phyloP scores from a whole-genome alignment of 2,797 vertebrate genomes.

The Dromococcyx pavoninus region DNA sequence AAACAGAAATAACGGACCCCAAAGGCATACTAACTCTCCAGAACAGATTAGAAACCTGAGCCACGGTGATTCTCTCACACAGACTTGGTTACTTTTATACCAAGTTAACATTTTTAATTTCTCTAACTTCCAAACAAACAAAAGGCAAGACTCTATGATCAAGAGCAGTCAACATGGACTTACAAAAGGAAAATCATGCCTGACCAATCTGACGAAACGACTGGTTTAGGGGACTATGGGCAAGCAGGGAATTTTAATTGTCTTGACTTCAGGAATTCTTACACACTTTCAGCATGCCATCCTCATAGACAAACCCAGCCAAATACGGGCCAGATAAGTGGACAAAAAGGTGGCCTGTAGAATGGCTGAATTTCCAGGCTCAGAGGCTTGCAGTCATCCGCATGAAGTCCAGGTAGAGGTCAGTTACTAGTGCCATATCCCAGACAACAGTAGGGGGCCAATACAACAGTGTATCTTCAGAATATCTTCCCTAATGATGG shows the following conservation, averaged over 20 bases:
- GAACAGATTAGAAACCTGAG: not conserved
- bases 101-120: not conserved
- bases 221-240: not conserved
- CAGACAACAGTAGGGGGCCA: not conserved
- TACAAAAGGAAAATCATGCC: not conserved
- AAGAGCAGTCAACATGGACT: not conserved
- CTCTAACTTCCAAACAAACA: not conserved
- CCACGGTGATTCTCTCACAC: not conserved
- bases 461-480: no score
- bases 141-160: not conserved
- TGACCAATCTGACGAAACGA: not conserved
- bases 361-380: not conserved
- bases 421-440: not conserved
- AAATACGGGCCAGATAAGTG: not conserved
- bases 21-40: not conserved
- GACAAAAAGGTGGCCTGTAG: not conserved
- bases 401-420: not conserved
- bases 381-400: not conserved
- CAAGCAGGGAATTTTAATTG: not conserved
- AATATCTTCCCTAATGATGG: not conserved
- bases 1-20: not conserved
- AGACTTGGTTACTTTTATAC: not conserved
- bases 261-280: not conserved
- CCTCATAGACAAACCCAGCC: not conserved
- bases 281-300: not conserved